phyloP scores from a whole-genome alignment of 2,797 vertebrate genomes.

The Danio choprae region DNA sequence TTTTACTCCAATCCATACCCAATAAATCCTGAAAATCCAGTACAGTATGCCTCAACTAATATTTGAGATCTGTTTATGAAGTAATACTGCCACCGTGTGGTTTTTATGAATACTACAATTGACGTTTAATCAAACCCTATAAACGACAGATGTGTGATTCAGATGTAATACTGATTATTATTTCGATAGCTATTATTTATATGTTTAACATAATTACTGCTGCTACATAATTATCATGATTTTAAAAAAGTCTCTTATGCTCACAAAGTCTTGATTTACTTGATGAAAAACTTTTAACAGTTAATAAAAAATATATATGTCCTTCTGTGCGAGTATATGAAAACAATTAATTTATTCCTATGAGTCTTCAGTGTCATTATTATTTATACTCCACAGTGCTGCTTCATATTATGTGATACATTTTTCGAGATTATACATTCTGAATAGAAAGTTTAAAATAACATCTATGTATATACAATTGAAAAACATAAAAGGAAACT shows the following conservation, averaged over 20 bases:
- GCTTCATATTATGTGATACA: too few relatives aligned
- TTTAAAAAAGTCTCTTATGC: neutral
- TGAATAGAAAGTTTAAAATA: too few relatives aligned
- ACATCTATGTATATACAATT: too few relatives aligned
- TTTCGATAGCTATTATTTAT: neutral
- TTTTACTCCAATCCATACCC: too few relatives aligned
- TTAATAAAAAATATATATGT: neutral
- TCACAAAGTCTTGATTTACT: neutral
- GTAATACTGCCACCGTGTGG: conserved; percentile 33
- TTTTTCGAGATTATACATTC: too few relatives aligned
- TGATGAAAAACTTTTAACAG: neutral
- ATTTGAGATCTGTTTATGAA: neutral
- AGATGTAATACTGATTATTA: neutral
- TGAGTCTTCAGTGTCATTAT: too few relatives aligned
- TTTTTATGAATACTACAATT: neutral
- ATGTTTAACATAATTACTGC: neutral
- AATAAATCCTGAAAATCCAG: too few relatives aligned
- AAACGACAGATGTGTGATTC: neutral
- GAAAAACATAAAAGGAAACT: too few relatives aligned
- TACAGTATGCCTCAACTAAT: neutral
- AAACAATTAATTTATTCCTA: too few relatives aligned
- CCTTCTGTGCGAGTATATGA: too few relatives aligned
- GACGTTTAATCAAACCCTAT: neutral
- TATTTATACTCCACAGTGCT: too few relatives aligned
- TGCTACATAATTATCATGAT: too few relatives aligned